Evolutionary conservation across 2,888 invertebrate species (phyloP).

Genomic region (Plebejus anna): DNA sequence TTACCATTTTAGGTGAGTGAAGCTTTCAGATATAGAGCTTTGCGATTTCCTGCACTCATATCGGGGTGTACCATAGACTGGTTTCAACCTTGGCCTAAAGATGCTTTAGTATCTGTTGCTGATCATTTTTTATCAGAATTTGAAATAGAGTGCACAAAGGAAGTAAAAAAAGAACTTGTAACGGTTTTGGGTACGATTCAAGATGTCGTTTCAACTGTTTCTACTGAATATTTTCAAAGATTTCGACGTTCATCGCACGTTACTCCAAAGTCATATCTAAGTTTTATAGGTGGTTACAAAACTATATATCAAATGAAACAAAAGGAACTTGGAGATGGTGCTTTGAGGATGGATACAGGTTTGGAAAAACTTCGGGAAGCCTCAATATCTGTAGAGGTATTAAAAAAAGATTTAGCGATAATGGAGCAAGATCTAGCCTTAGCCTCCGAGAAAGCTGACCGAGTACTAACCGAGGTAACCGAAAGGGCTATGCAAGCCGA

Average conservation of each 20-base stretch:
- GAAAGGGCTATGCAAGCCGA: constrained; percentile 97
- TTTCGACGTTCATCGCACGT: constrained; percentile 97
- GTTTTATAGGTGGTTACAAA: constrained; percentile 97
- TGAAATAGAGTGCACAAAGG: constrained; percentile 90
- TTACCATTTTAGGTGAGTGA: constrained; percentile 88
- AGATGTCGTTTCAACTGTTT: constrained; percentile 92
- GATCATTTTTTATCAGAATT: constrained; percentile 94
- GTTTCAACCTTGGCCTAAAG: constrained; percentile 99
- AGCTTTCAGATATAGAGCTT: constrained; percentile 93
- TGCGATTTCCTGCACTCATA: constrained; percentile 96
- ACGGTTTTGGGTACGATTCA: constrained; percentile 95
- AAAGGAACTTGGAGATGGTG: constrained; percentile 93
- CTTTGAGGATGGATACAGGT: constrained; percentile 96
- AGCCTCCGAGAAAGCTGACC: constrained; percentile 95
- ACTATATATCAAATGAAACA: constrained; percentile 94
- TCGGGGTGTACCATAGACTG: constrained; percentile 99
- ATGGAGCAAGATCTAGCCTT: constrained; percentile 97
- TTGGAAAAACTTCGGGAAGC: constrained; percentile 97
- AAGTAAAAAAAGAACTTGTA: constrained; percentile 92
- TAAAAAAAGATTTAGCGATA: constrained; percentile 94
- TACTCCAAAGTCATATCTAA: constrained; percentile 97
- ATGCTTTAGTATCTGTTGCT: constrained; percentile 95
- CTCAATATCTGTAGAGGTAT: constrained; percentile 93
- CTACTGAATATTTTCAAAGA: constrained; percentile 92
- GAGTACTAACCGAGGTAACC: constrained; percentile 93